Percentiles rank a stretch among this genome's conserved stretches.
These are phyloP conservation scores for Caenorhabditis sp. DNA, from an alignment of 2,888 invertebrate species.

Conservation along the genomic window DNA sequence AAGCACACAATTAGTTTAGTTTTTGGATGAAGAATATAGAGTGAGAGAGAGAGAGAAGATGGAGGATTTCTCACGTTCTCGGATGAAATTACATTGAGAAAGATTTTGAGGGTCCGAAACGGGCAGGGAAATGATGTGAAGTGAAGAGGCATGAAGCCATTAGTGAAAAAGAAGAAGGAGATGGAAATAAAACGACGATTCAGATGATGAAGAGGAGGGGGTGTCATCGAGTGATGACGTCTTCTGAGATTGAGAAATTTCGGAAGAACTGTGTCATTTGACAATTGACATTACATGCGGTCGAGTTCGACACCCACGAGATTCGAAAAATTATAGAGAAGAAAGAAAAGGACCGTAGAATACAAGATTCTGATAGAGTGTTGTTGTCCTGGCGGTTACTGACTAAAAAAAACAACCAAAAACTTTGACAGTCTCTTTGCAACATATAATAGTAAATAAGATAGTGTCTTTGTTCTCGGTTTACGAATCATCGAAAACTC, in stretches of 20 bases:
- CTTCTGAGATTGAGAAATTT: conserved; percentile 8
- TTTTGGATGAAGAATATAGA: background rate
- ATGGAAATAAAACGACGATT: conserved; percentile 31
- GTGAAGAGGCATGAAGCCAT: conserved; percentile 26
- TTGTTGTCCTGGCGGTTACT: no score
- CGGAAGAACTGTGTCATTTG: conserved; percentile 28
- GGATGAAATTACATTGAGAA: conserved; percentile 50
- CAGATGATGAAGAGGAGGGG: conserved; percentile 29
- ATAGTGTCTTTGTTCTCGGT: conserved; percentile 26
- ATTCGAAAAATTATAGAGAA: no score
- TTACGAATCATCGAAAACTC: conserved; percentile 31
- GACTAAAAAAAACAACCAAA: no score
- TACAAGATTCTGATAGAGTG: no score
- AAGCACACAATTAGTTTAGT: conserved; percentile 37
- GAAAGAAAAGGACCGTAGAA: no score
- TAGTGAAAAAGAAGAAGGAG: conserved; percentile 20
- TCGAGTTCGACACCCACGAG: background rate
- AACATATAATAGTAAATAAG: conserved; percentile 8
- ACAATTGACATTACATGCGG: conserved; percentile 11
- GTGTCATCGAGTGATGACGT: conserved; percentile 38
- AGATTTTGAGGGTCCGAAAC: conserved; percentile 13
- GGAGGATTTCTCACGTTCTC: conserved; percentile 45
- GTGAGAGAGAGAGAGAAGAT: background rate
- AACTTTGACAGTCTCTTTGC: background rate
- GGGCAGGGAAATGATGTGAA: background rate